Base-by-base conservation (phyloP, 30 jellyfish, hydroid and myxozoan species). In the Aurelia aurita complex sp. Pacific region DNA sequence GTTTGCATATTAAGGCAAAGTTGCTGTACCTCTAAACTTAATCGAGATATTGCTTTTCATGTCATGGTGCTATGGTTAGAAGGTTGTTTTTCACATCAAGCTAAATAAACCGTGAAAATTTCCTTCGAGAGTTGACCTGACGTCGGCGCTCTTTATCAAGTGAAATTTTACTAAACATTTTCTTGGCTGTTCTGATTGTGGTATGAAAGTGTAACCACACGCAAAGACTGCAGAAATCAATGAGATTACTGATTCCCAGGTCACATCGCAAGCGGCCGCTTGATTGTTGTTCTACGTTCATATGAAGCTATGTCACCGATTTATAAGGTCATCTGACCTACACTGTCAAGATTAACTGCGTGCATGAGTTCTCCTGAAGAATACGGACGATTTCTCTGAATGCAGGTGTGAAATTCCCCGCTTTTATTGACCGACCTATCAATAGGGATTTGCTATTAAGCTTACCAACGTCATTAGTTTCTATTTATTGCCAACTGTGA, bases 251-350 rank as follows among this genome's bases (percentile, higher is more conserved):
- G 54, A 32, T 33, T 17, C 87, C 74, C 80, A 84, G 93, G 93
- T 84, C 93, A 84, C 82, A 53, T 18, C 82, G 73, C 63, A 63
- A 73, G 69, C 82, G 78, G 85, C 82, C 93, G 38, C 77, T 74
- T 84, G 82, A 74, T 62, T 65, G 87, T 68, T 40, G 71, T 84
- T 62, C 55, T 15, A 74, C 85, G 51, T 86, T 71, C 93, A 73
- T 73, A 82, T 84, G 67, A 54, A 71, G 87, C 87, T 60, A 73
- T 84, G 91, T 73, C 93, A 74, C 68, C 76, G 93, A 59, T 84
- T 84, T 74, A 73, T 73, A 84, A 84, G 93, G 93, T 84, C 93
- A 84, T 14, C 71, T 84, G 93, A 84, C 93, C 93, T 84, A 74
- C 93, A 57, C 82, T 61, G 76, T 77, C 69, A 76, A 34, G 93